A percentile compares a stretch with the other conserved stretches of the same genome.
Evolutionary conservation across 2,113 vertebrate genomes (phyloP).

Genomic region (Leucopternis melanops): DNA sequence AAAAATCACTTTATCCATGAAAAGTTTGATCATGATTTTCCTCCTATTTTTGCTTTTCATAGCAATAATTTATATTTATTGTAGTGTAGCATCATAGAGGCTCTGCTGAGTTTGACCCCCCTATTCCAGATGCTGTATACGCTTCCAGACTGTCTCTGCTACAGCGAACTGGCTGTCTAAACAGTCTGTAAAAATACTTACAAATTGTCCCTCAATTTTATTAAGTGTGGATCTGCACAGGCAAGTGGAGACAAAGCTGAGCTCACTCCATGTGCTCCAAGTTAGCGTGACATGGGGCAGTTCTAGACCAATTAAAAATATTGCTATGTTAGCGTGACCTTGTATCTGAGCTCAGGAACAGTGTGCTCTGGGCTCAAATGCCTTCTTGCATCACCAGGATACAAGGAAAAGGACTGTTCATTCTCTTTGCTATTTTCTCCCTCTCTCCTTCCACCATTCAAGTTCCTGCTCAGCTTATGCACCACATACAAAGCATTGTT

Average conservation of each 20-base stretch:
- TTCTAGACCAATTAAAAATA: no score
- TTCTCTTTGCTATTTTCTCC: background rate
- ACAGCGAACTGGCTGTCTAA: background rate
- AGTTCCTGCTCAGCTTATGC: background rate
- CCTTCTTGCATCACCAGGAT: background rate
- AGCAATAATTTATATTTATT: background rate
- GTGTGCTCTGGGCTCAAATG: fast-evolving
- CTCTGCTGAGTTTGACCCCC: background rate
- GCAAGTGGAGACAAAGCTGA: background rate
- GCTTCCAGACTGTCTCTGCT: background rate
- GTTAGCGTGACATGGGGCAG: fast-evolving
- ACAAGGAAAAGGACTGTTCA: fast-evolving
- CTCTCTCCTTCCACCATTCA: background rate
- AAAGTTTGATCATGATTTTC: background rate
- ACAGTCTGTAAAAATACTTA: background rate
- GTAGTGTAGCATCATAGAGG: background rate
- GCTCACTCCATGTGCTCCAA: background rate
- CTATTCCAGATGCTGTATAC: background rate
- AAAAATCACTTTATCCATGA: background rate
- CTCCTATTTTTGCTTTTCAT: background rate
- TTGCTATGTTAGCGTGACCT: background rate
- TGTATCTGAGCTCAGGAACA: background rate
- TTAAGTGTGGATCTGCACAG: background rate
- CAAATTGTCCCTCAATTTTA: background rate
- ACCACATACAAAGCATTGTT: fast-evolving